A percentile compares a stretch with the other conserved stretches of the same genome.
phyloP scores from a whole-genome alignment of 2,797 vertebrate species.

The Gadopsis marmoratus region DNA sequence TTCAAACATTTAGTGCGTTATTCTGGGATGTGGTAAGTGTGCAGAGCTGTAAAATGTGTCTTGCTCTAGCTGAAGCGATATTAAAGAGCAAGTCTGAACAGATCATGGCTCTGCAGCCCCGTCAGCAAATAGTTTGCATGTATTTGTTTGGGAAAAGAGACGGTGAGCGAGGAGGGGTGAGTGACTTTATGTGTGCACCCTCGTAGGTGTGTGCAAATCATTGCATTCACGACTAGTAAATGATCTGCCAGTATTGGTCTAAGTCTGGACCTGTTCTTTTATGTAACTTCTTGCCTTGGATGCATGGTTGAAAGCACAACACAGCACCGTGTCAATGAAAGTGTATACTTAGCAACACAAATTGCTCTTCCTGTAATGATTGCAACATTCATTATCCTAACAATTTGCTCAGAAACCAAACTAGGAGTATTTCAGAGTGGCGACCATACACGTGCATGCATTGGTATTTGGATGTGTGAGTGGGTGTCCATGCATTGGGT shows the following conservation, averaged over 20 bases:
- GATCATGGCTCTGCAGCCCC: conserved; percentile 33
- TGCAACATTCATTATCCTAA: background rate
- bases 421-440: background rate
- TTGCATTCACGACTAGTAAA: conserved; percentile 49
- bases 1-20: conserved; percentile 27
- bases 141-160: conserved; percentile 61
- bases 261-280: conserved; percentile 59
- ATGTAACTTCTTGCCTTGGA: conserved; percentile 27
- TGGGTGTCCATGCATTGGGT: conserved; percentile 2
- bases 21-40: conserved; percentile 16
- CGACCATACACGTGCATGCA: background rate
- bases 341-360: background rate
- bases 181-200: conserved; percentile 14
- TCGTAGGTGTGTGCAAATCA: conserved; percentile 45
- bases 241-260: conserved; percentile 44
- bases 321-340: background rate
- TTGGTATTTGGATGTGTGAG: background rate
- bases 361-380: conserved; percentile 16
- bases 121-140: conserved; percentile 72
- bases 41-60: conserved; percentile 22
- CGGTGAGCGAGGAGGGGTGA: background rate
- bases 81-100: conserved; percentile 68
- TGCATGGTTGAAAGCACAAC: conserved; percentile 23
- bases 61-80: conserved; percentile 47
- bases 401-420: background rate